Percentiles rank a stretch among this genome's conserved stretches.
Evolutionary conservation across 2,888 invertebrate species (phyloP).

Genomic region (Mamestra brassicae): DNA sequence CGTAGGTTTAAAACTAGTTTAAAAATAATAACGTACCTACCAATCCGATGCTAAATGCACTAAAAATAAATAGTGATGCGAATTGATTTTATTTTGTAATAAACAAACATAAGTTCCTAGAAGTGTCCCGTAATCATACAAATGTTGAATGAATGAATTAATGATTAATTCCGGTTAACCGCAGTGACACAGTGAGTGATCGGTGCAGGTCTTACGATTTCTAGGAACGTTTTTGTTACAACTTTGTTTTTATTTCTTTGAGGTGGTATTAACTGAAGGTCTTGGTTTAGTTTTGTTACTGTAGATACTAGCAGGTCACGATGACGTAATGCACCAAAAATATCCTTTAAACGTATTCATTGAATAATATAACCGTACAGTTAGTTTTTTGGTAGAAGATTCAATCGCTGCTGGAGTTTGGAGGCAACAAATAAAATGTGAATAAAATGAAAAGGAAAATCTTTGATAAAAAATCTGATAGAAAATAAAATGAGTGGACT

Average conservation of each 20-base stretch:
- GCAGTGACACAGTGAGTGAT: slow-evolving; percentile 66
- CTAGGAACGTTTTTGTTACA: slow-evolving; percentile 59
- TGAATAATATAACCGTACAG: too few relatives aligned
- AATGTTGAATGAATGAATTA: slow-evolving; percentile 70
- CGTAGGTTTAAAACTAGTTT: background rate
- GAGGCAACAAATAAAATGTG: background rate
- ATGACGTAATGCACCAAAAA: slow-evolving; percentile 53
- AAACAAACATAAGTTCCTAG: slow-evolving; percentile 61
- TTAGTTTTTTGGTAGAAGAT: too few relatives aligned
- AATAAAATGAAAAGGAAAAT: too few relatives aligned
- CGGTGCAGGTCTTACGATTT: slow-evolving; percentile 50
- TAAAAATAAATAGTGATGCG: slow-evolving; percentile 32
- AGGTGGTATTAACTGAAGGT: slow-evolving; percentile 52
- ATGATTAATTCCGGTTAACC: slow-evolving; percentile 80
- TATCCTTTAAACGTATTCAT: background rate
- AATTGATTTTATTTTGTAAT: slow-evolving; percentile 16
- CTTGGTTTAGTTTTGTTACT: slow-evolving; percentile 26
- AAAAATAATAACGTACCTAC: slow-evolving; percentile 6
- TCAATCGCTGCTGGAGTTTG: too few relatives aligned
- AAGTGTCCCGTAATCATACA: slow-evolving; percentile 67
- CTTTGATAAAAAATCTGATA: too few relatives aligned
- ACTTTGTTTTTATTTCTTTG: slow-evolving; percentile 47
- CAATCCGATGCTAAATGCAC: background rate
- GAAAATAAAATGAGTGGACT: too few relatives aligned
- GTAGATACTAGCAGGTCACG: slow-evolving; percentile 21